A percentile compares a stretch with the other conserved stretches of the same genome.
These are phyloP conservation scores for Stercorarius parasiticus DNA, from an alignment of 2,113 vertebrate species.

Conservation along the genomic window DNA sequence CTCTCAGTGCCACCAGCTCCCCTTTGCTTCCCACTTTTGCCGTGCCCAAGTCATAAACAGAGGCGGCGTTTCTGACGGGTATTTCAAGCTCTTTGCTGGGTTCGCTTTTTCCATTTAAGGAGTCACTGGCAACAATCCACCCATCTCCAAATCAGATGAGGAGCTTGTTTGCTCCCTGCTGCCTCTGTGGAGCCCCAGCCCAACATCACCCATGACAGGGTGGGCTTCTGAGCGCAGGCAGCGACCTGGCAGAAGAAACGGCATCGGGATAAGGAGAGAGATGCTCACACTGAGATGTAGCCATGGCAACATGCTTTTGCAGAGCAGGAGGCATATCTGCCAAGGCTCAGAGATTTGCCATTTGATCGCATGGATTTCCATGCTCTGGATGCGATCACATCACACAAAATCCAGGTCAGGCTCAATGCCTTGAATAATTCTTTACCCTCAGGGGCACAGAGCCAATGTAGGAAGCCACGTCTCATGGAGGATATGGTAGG, in stretches of 20 bases:
- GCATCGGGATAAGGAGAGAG: conserved; percentile 36
- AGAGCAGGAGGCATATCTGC: conserved; percentile 68
- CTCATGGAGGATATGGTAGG: conserved; percentile 9
- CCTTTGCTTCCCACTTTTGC: background rate
- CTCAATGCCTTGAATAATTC: conserved; percentile 62
- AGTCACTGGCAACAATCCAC: background rate
- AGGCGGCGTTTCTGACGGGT: background rate
- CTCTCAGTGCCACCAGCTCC: background rate
- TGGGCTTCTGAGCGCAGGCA: conserved; percentile 23
- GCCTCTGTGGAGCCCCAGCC: background rate
- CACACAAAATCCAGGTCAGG: conserved; percentile 67
- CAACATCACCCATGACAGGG: background rate
- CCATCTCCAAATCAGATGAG: background rate
- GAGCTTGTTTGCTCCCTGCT: background rate
- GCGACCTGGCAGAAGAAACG: conserved; percentile 29
- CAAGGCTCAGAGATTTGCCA: conserved; percentile 68
- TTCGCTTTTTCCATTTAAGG: background rate
- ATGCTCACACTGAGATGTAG: conserved; percentile 62
- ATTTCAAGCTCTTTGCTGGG: background rate
- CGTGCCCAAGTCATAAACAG: background rate
- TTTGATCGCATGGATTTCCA: conserved; percentile 65
- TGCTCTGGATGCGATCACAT: conserved; percentile 63
- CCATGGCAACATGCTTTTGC: conserved; percentile 69
- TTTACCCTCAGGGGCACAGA: conserved; percentile 45
- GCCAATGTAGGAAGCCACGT: conserved; percentile 19